These are phyloP conservation scores for Dipodomys ordii DNA, from an alignment of 2,113 vertebrate genomes.

Conservation along the genomic window DNA sequence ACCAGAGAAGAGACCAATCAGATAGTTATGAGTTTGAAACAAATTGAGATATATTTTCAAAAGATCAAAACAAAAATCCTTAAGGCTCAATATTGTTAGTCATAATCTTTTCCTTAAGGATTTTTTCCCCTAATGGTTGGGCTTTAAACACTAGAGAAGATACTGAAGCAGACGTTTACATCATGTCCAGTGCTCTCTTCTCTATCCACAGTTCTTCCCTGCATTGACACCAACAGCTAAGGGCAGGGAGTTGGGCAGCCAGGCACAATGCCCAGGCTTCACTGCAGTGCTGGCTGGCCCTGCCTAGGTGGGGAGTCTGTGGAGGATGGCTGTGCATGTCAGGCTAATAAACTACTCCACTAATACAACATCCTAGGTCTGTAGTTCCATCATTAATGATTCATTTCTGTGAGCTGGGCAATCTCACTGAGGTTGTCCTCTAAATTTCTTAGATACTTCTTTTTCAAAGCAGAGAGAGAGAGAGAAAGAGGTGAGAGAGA, in stretches of 20 bases:
- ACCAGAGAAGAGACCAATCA: not conserved
- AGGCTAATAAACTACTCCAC: not conserved
- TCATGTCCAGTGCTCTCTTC: not conserved
- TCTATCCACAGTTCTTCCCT: not conserved
- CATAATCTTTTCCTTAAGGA: not conserved
- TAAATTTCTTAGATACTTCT: constrained; percentile 4
- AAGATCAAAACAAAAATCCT: not conserved
- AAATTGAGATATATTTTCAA: constrained; percentile 7
- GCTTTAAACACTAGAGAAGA: not conserved
- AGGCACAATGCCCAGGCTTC: not conserved
- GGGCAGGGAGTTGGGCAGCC: not conserved
- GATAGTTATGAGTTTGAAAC: not conserved
- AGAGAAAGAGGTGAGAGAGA: too few relatives aligned
- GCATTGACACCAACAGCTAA: not conserved
- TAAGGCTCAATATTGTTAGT: not conserved
- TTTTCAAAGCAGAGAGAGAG: not conserved
- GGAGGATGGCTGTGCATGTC: not conserved
- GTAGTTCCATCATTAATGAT: not conserved
- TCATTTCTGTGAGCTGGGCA: not conserved
- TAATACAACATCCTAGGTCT: not conserved
- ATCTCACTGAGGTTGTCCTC: not conserved
- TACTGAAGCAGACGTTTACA: not conserved
- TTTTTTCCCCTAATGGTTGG: not conserved
- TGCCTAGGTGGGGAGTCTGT: not conserved
- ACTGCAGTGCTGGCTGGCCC: not conserved